Base-by-base conservation (phyloP, 2,797 vertebrate species). In the Cichlasoma orientale region DNA sequence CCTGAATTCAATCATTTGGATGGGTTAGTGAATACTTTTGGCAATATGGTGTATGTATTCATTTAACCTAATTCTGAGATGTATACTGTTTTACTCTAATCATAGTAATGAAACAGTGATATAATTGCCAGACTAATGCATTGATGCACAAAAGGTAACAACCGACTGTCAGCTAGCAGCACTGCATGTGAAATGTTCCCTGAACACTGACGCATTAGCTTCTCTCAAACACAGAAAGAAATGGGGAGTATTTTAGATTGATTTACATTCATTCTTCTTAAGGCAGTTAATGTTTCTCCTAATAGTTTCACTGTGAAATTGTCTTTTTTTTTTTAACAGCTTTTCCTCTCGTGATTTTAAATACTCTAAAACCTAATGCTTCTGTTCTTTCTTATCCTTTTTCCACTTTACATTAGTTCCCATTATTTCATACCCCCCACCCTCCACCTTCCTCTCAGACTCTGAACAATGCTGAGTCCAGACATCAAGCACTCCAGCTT, bases 401-500 rank as follows among this genome's bases (percentile, higher is more conserved):
- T 66, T 55, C 78, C 66, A 44, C 77, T 72, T 74, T 44, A 27
- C 56, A 71, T 82, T 12, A 80, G 21, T 50, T 74, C 23, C 33
- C 12, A 0, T 41, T 72, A 19, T 80, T 72, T 79, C 27, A 25
- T 82, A 27, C 4, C 25, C 18, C 11, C 7, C 58, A 41, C 59
- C 27, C 27, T 27, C 33, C 5, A 33, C 33, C 3, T 16, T 82
- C 25, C 13, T 74, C 33, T 79, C 74, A 27, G 54, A 56, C 41
- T 50, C 23, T 77, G 74, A 78, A 57, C 71, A 75, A 9, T 58
- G 75, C 86, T 74, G 70, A 86, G 82, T 86, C 63, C 82, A 79
- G 81, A 75, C 72, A 36, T 36, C 1, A 5, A 41, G 69, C 80
- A 50, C 53, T 63, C 56, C 52, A 72, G 66, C 69, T 84, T 70